Evolutionary conservation across 2,888 invertebrate species (phyloP).

Genomic region (Drosophila prostipennis): DNA sequence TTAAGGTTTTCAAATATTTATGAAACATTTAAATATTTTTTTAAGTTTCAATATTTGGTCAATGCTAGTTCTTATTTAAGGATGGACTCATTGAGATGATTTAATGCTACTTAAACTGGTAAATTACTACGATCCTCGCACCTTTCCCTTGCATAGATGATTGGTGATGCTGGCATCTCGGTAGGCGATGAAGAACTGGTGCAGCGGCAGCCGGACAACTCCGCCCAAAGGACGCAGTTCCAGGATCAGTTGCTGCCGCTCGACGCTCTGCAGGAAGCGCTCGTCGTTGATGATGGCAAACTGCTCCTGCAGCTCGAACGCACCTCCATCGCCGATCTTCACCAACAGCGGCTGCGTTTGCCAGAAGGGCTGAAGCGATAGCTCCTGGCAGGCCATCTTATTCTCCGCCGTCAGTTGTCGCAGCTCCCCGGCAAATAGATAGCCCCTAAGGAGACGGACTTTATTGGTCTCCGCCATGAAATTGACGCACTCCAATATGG

Average conservation of each 20-base stretch:
- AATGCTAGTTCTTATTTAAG: no score
- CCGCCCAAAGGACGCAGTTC: conserved; percentile 85
- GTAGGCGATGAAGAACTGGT: conserved; percentile 87
- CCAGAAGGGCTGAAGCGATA: conserved; percentile 82
- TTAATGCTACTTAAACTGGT: no score
- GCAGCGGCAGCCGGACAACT: conserved; percentile 85
- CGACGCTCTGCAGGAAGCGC: conserved; percentile 85
- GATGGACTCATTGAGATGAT: no score
- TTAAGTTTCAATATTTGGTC: no score
- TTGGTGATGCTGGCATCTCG: conserved; percentile 86
- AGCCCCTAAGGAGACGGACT: conserved; percentile 79
- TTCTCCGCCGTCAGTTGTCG: conserved; percentile 57
- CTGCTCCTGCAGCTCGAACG: conserved; percentile 83
- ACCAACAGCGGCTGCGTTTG: conserved; percentile 66
- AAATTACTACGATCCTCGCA: conserved; percentile 58
- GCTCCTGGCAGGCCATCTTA: conserved; percentile 56
- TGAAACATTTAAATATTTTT: no score
- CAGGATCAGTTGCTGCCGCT: conserved; percentile 86
- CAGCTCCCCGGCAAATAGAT: conserved; percentile 78
- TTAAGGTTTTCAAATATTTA: no score
- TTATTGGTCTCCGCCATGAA: conserved; percentile 80
- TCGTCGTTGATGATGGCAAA: conserved; percentile 86
- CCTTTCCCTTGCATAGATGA: conserved; percentile 86
- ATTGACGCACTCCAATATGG: conserved; percentile 58
- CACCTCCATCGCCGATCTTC: conserved; percentile 50